Conservation (phyloP, 1,140 invertebrate genomes). For the Drosophila bocqueti region DNA sequence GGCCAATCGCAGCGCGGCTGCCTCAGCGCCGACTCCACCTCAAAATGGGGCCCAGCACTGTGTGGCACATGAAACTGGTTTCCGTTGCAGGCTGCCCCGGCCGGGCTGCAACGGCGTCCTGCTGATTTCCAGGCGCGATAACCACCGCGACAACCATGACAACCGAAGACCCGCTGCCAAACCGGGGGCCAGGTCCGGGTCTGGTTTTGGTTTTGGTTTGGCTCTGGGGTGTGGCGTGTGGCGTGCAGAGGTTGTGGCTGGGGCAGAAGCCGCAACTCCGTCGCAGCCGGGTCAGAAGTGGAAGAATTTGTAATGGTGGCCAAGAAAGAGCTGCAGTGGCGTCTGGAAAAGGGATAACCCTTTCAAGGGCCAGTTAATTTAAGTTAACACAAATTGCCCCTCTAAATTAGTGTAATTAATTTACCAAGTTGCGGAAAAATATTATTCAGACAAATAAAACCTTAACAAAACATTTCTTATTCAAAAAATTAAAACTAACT, state of each 20-base stretch:
- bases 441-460: too few relatives aligned
- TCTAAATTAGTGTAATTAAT: too few relatives aligned
- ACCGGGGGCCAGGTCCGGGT: slow-evolving; percentile 36
- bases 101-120: slow-evolving; percentile 62
- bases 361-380: too few relatives aligned
- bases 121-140: slow-evolving; percentile 73
- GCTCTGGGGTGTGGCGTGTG: slow-evolving; percentile 53
- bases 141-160: slow-evolving; percentile 27
- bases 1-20: slow-evolving; percentile 63
- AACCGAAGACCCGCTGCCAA: slow-evolving; percentile 55
- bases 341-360: slow-evolving; percentile 4
- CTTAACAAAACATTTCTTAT: too few relatives aligned
- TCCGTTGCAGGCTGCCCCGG: slow-evolving; percentile 49
- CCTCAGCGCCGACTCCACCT: slow-evolving; percentile 69
- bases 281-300: slow-evolving; percentile 55
- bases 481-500: too few relatives aligned
- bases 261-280: slow-evolving; percentile 34
- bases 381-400: neutral
- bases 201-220: slow-evolving; percentile 28
- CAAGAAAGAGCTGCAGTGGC: slow-evolving; percentile 37
- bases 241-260: slow-evolving; percentile 34
- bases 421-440: neutral
- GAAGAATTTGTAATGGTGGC: slow-evolving; percentile 80
- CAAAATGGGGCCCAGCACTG: slow-evolving; percentile 68
- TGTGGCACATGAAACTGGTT: slow-evolving; percentile 56